Conservation (phyloP, 2,113 vertebrate species). For the Myocastor coypus region DNA sequence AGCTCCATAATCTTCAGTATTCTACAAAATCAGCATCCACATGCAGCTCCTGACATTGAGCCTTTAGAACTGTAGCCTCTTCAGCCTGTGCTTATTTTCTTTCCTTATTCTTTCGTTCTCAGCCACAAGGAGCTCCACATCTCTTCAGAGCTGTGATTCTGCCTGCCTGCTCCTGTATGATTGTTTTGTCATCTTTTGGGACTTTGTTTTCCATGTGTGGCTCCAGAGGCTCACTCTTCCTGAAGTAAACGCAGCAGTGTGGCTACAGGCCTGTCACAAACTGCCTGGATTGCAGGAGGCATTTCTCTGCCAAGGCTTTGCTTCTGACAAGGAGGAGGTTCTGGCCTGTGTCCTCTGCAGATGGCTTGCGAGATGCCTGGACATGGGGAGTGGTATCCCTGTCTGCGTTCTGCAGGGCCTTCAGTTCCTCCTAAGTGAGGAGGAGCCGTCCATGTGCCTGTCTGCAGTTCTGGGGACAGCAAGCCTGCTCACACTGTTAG, state of each 20-base stretch:
- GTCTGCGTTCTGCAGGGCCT: constrained; percentile 85
- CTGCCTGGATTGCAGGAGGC: constrained; percentile 73
- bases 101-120: constrained; percentile 90
- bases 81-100: constrained; percentile 91
- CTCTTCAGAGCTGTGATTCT: constrained; percentile 88
- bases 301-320: constrained; percentile 80
- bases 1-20: constrained; percentile 94
- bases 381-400: constrained; percentile 77
- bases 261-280: constrained; percentile 94
- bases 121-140: constrained; percentile 92
- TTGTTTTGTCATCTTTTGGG: constrained; percentile 90
- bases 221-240: constrained; percentile 88
- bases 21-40: constrained; percentile 94
- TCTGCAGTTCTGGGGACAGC: constrained; percentile 97
- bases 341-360: constrained; percentile 80
- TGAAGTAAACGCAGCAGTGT: constrained; percentile 95
- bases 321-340: constrained; percentile 79
- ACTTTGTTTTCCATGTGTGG: constrained; percentile 90
- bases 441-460: constrained; percentile 95
- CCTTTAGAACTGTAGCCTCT: constrained; percentile 89
- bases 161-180: no score
- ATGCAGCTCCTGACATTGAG: constrained; percentile 88
- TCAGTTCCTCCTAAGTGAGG: constrained; percentile 94
- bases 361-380: constrained; percentile 80
- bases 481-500: constrained; percentile 87